These are phyloP conservation scores for Gymnoscopelus braueri DNA, from an alignment of 2,797 vertebrate genomes.

Conservation along the genomic window DNA sequence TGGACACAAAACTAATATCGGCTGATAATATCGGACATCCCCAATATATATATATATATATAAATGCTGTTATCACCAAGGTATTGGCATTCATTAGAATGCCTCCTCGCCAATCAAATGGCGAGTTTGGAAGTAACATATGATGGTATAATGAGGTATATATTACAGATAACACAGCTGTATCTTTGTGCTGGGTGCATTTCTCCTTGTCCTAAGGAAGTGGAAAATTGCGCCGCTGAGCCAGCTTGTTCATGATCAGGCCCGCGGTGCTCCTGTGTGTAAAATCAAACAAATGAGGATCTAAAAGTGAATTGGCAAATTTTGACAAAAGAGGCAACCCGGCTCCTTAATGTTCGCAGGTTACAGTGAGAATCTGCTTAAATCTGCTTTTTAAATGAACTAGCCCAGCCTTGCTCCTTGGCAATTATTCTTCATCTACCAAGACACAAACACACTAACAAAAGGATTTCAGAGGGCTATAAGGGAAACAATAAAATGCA, in stretches of 20 bases:
- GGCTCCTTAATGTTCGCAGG: slow-evolving; percentile 48
- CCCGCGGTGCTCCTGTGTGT: slow-evolving; percentile 39
- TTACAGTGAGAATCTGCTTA: slow-evolving; percentile 56
- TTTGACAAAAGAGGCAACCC: slow-evolving; percentile 37
- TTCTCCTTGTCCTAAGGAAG: background rate
- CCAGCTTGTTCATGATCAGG: slow-evolving; percentile 35
- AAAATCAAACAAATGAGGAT: slow-evolving; percentile 56
- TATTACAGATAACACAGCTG: slow-evolving; percentile 32
- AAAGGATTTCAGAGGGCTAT: slow-evolving; percentile 47
- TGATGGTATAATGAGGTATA: slow-evolving; percentile 32
- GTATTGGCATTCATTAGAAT: too few relatives aligned
- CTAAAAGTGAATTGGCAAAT: slow-evolving; percentile 57
- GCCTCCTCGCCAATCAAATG: slow-evolving; percentile 17
- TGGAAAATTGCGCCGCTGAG: slow-evolving; percentile 43
- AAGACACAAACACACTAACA: slow-evolving; percentile 34
- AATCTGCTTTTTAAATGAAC: slow-evolving; percentile 55
- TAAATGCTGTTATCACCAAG: too few relatives aligned
- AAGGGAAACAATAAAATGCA: slow-evolving; percentile 63
- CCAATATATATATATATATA: too few relatives aligned
- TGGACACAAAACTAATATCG: too few relatives aligned
- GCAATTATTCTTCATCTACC: slow-evolving; percentile 59
- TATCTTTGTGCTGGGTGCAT: slow-evolving; percentile 37
- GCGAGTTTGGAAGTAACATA: too few relatives aligned
- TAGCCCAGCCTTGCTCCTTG: slow-evolving; percentile 23
- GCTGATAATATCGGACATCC: too few relatives aligned